Base-by-base conservation (phyloP, 2,113 vertebrate species). In the Anthoscopus minutus region DNA sequence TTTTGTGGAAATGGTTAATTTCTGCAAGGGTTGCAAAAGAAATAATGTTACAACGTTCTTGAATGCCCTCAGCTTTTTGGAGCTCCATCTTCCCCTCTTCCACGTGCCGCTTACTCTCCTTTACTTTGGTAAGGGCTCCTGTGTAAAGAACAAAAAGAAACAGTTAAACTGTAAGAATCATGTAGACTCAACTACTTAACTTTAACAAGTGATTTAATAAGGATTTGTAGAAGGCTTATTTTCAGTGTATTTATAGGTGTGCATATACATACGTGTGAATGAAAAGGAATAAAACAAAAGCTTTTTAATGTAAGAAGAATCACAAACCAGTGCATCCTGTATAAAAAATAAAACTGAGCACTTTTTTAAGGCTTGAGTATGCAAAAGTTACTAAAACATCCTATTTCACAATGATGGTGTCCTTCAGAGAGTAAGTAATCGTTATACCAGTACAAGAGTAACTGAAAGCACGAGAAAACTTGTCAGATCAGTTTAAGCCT, bases 71-170 rank as follows among this genome's bases (percentile, higher is more conserved):
- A 0, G 99, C 99, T 96, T 99, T 99, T 17, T 98, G 97, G n/a
- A 96, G 95, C 87, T 99, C 99, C 99, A 99, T 99, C 98, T 99
- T 99, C 37, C 99, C 99, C 92, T 99, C 99, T 96, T 99, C 99
- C 88, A 99, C 98, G 0, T 99, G 99, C 13, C 98, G 98, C 95
- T 99, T 98, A 97, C 99, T 99, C 89, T 99, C 99, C 95, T 99
- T 99, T 85, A 99, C 99, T 98, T 99, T 99, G 88, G 99, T 99
- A 97, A 99, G 98, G 69, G 99, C 99, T 91, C 99, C 99, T 99
- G 97, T 19, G 73, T 45, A 92, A 82, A 95, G 66, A 97, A 92
- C 53, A 83, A 84, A 81, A 88, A 23, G 33, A 81, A 86, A 96
- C 0, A 93, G 50, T 78, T 79, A 11, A 90, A 92, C 76, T 35